Percentiles rank a stretch among this genome's conserved stretches.
Evolutionary conservation across 1,140 invertebrate species (phyloP).

Genomic region (Neotoxoptera formosana): DNA sequence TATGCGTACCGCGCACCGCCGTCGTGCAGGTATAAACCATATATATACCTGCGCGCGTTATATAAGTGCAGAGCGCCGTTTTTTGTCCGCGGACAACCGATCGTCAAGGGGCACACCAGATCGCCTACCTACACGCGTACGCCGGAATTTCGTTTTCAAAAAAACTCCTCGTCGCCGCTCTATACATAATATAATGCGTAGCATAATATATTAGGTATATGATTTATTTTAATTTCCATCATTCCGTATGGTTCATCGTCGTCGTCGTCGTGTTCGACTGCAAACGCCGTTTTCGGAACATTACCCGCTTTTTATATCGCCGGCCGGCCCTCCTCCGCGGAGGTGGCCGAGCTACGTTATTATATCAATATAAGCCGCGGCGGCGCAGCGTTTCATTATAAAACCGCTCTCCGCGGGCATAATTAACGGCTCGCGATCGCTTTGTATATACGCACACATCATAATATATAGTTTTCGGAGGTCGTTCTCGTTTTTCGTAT

Average conservation of each 20-base stretch:
- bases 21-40: no score
- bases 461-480: no score
- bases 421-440: slow-evolving; percentile 33
- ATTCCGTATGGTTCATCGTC: no score
- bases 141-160: not conserved
- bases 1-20: no score
- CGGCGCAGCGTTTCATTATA: slow-evolving; percentile 27
- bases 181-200: no score
- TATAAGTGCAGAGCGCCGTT: not conserved
- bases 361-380: slow-evolving; percentile 4
- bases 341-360: slow-evolving; percentile 12
- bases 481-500: slow-evolving; percentile 1
- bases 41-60: no score
- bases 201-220: no score
- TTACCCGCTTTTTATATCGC: not conserved
- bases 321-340: not conserved
- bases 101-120: not conserved
- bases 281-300: slow-evolving; percentile 19
- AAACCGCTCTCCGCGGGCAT: slow-evolving; percentile 32
- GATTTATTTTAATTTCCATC: no score
- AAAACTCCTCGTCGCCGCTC: no score
- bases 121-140: not conserved
- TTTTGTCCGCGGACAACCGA: not conserved
- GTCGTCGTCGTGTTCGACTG: no score
- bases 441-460: no score